Conservation (phyloP, 1,140 invertebrate genomes). For the Drosophila ananassae region DNA sequence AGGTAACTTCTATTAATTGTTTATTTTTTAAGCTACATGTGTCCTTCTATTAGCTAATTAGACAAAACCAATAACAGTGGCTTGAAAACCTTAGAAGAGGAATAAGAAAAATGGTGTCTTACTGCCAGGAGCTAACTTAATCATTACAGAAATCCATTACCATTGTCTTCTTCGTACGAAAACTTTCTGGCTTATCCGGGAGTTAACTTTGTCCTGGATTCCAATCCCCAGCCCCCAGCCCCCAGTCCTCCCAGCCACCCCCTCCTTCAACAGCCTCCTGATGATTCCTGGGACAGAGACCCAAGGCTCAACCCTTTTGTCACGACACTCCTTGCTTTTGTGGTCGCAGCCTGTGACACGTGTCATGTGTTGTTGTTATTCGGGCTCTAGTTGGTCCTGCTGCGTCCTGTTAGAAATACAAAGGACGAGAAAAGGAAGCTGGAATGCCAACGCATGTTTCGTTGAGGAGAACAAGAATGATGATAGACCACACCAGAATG, state of each 20-base stretch:
- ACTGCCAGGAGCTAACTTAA: slow-evolving; percentile 17
- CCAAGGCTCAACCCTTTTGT: slow-evolving; percentile 31
- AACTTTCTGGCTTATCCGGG: slow-evolving; percentile 18
- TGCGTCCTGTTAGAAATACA: slow-evolving; percentile 28
- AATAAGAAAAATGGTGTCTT: not conserved
- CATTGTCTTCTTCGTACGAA: slow-evolving; percentile 23
- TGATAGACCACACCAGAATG: slow-evolving; percentile 62
- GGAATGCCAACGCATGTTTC: slow-evolving; percentile 68
- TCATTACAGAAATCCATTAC: slow-evolving; percentile 36
- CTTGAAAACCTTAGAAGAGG: slow-evolving; percentile 3
- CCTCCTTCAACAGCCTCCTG: not conserved
- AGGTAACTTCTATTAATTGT: not conserved
- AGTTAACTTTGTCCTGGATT: not conserved
- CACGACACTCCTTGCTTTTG: slow-evolving; percentile 12
- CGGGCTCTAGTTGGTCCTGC: slow-evolving; percentile 42
- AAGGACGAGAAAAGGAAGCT: slow-evolving; percentile 31
- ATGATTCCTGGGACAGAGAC: not conserved
- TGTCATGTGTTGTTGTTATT: slow-evolving; percentile 67
- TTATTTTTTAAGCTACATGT: not conserved
- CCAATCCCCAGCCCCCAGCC: not conserved
- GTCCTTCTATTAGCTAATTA: slow-evolving; percentile 13
- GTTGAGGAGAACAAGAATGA: slow-evolving; percentile 32
- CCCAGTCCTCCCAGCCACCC: not conserved
- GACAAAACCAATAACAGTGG: not conserved
- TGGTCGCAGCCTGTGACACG: slow-evolving; percentile 60